Evolutionary conservation across 1,140 invertebrate species (phyloP), one percentile per base, ranked within the genome.

Genomic region (Drosophila arawakana): DNA sequence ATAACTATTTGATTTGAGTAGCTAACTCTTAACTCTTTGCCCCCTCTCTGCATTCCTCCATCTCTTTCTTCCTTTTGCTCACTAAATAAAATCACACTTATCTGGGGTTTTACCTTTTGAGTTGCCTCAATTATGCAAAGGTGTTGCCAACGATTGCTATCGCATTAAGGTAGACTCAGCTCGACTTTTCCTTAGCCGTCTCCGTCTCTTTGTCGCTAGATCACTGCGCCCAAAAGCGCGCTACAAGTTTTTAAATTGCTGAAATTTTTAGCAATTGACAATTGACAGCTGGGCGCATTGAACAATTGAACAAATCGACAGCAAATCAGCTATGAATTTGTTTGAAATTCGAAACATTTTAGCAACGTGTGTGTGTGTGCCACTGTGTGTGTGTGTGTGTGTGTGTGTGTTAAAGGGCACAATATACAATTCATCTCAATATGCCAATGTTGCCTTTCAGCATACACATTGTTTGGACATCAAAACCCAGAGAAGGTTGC

Each of bases 371-470:
- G 2, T 46, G 2, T 44, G 1, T 37, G 9, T 25, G n/a, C 3
- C 0, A 46, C 13, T 13, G 1, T 35, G 6, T 10, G 2, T 46
- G 2, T 44, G 1, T 37, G 9, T n/a, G 15, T 54, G 25, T 39
- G 30, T 59, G 18, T 70, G 18, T 18, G 30, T 34, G 13, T 55
- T n/a, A 67, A 68, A 68, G 65, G 65, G 66, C 49, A 4, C 66
- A 52, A 73, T 63, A 69, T 50, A 89, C 77, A 83, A 89, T 88
- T 89, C 83, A 89, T 84, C 83, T 88, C 83, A 88, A 89, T 89
- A 88, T 89, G 84, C 84, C 84, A 89, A 84, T 84, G 84, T 80
- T 79, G 83, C 77, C 50, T 88, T 89, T 88, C 83, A 89, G 78
- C 84, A 74, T 65, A 46, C 72, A 60, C 80, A 88, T 89, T 88